Evolutionary conservation across 2,113 vertebrate genomes (phyloP).

Genomic region (Ctenomys sociabilis): DNA sequence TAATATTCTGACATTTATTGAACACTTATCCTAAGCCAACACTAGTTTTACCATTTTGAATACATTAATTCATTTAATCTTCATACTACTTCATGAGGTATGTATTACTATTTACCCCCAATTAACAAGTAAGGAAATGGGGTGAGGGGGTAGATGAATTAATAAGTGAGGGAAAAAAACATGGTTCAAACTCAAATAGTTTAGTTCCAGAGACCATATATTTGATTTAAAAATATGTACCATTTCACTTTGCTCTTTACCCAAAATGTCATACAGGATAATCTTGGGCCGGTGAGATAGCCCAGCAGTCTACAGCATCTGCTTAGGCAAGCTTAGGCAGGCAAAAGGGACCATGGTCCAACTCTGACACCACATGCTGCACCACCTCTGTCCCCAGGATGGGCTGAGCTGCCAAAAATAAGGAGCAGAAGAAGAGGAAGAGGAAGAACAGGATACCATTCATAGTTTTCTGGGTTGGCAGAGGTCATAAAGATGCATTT

Average conservation of each 20-base stretch:
- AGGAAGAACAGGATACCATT: too few species aligned
- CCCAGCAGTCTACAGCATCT: too few species aligned
- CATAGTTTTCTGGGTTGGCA: neutral
- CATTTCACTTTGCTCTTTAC: neutral
- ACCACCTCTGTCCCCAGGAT: too few species aligned
- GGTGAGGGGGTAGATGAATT: neutral
- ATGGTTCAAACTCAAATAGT: neutral
- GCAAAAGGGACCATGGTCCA: too few species aligned
- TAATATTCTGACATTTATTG: neutral
- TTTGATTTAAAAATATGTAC: neutral
- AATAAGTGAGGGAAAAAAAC: neutral
- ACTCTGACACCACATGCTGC: too few species aligned
- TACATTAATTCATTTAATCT: conserved; percentile 13
- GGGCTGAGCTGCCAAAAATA: too few species aligned
- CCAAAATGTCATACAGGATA: neutral
- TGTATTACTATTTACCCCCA: neutral
- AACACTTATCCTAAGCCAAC: neutral
- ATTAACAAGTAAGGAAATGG: conserved; percentile 27
- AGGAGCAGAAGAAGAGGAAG: too few species aligned
- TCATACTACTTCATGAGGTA: neutral
- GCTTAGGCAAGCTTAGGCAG: too few species aligned
- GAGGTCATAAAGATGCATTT: neutral
- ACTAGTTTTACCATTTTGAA: neutral
- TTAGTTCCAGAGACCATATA: neutral
- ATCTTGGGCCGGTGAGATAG: neutral